Evolutionary conservation across 1,140 invertebrate species (phyloP).

Genomic region (Macrosteles quadrilineatus): DNA sequence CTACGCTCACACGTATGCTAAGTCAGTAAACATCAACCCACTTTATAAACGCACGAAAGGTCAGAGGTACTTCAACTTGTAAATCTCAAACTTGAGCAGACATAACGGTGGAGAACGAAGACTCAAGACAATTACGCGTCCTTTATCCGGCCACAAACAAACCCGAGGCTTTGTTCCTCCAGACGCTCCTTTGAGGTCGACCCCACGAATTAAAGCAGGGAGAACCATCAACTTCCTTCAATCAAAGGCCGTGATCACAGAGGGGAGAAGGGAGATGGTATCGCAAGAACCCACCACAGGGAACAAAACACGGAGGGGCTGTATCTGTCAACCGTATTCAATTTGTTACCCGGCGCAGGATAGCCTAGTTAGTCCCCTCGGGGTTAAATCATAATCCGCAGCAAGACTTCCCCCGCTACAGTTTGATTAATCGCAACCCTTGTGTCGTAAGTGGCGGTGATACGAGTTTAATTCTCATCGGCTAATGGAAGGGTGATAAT

Average conservation of each 20-base stretch:
- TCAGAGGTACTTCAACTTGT: too few relatives aligned
- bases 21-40: too few relatives aligned
- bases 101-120: too few relatives aligned
- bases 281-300: background rate
- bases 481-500: too few relatives aligned
- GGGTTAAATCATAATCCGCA: constrained; percentile 3
- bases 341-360: background rate
- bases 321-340: constrained; percentile 13
- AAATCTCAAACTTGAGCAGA: too few relatives aligned
- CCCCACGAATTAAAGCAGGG: background rate
- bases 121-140: background rate
- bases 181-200: background rate
- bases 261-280: background rate
- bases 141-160: background rate
- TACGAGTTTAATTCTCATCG: too few relatives aligned
- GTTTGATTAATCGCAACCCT: too few relatives aligned
- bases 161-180: background rate
- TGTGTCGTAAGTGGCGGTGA: too few relatives aligned
- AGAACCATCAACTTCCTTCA: background rate
- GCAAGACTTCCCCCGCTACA: too few relatives aligned
- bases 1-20: too few relatives aligned
- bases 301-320: background rate
- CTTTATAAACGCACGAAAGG: too few relatives aligned
- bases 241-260: background rate
- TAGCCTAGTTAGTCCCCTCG: constrained; percentile 2